Base-by-base conservation (phyloP, 2,797 vertebrate genomes). In the Anniella stebbinsi region DNA sequence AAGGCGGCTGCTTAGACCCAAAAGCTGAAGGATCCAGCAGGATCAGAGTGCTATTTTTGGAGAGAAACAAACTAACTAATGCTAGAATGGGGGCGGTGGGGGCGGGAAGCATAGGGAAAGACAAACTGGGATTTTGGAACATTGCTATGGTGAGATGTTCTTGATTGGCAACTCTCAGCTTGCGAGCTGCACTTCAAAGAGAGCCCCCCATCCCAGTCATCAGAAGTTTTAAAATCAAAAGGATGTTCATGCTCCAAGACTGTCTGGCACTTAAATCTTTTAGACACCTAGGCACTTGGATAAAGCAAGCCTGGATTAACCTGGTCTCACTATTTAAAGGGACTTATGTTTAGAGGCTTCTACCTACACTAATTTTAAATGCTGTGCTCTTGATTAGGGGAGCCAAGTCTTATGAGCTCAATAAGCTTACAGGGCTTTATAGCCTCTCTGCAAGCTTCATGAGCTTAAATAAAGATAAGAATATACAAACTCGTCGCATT, bases 291-390 rank as follows among this genome's bases (percentile, higher is more conserved):
- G 66, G 48, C 88, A 88, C 92, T 91, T 6, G 6, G 87, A 93
- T 92, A 96, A 95, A 96, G 87, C 94, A 96, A 94, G 92, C 89
- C 91, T 93, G 92, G 93, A 93, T 96, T 96, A 96, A 92, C 93
- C 88, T 91, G 91, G 87, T 95, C 81, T 94, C 89, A 90, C 91
- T 95, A 67, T 92, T 95, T 93, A 93, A 90, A 93, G 88, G 90
- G 69, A 92, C 88, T 96, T 95, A 90, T 87, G 75, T 95, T 95
- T 96, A 89, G 63, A 80, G 86, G 63, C 94, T 80, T 93, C 91
- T 94, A 90, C 95, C 84, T 93, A 67, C 91, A 85, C 92, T 91
- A 91, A 93, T 95, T 94, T 95, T 89, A 90, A 95, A 95, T 87
- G 85, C 89, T 91, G 84, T 36, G 21, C 92, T 95, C 87, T 87